phyloP scores from a whole-genome alignment of 2,888 invertebrate species.

The Aspidiotus rigidus region DNA sequence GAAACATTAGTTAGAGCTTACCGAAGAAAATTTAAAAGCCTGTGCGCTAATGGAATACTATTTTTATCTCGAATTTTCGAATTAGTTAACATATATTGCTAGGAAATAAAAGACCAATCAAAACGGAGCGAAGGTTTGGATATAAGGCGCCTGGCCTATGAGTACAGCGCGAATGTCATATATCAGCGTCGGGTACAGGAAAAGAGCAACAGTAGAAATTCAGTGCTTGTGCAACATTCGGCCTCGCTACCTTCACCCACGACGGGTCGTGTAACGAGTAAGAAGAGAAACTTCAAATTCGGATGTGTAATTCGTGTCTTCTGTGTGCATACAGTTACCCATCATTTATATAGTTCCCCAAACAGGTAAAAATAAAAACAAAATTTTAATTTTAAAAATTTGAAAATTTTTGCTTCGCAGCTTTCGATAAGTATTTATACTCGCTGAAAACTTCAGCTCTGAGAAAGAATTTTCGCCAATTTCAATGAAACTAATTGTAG shows the following conservation, averaged over 20 bases:
- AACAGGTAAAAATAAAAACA: too few species aligned
- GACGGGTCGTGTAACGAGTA: too few species aligned
- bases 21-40: not conserved
- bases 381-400: too few species aligned
- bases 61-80: conserved; percentile 12
- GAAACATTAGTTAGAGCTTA: not conserved
- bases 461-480: too few species aligned
- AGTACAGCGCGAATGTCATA: conserved; percentile 19
- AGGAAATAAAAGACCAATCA: conserved; percentile 17
- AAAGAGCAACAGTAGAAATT: conserved; percentile 21
- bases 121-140: conserved; percentile 13
- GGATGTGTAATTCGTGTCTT: too few species aligned
- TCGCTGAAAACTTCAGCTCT: too few species aligned
- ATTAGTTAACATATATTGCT: conserved; percentile 10
- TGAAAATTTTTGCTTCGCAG: too few species aligned
- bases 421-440: too few species aligned
- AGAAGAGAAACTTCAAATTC: too few species aligned
- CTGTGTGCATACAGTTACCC: too few species aligned
- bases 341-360: too few species aligned
- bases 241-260: not conserved
- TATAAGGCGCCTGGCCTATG: conserved; percentile 26
- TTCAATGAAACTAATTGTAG: too few species aligned
- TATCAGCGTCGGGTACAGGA: conserved; percentile 23
- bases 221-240: conserved; percentile 22
- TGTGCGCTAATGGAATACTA: conserved; percentile 11